A percentile compares a stretch with the other conserved stretches of the same genome.
Evolutionary conservation across 2,113 vertebrate genomes (phyloP).

Genomic region (Tragelaphus buxtoni): DNA sequence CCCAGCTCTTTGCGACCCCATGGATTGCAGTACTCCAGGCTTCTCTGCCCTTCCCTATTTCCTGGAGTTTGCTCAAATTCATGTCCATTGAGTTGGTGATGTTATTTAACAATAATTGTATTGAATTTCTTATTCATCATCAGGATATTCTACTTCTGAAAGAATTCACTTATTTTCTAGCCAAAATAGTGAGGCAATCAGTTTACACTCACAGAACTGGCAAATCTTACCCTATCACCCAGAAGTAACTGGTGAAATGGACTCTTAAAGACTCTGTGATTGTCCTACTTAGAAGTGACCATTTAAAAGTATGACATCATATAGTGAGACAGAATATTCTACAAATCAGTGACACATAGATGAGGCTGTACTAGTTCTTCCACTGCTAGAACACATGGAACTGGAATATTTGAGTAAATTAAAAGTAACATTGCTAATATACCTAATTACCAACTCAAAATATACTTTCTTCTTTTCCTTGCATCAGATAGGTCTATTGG

Average conservation of each 20-base stretch:
- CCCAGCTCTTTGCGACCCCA: accelerated
- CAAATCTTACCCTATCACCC: background rate
- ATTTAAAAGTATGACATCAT: background rate
- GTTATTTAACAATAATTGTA: background rate
- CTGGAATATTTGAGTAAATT: background rate
- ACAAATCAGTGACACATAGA: background rate
- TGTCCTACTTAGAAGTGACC: background rate
- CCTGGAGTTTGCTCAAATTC: background rate
- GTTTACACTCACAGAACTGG: background rate
- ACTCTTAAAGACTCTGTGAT: background rate
- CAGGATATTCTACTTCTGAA: background rate
- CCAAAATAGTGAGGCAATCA: background rate
- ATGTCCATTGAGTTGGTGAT: background rate
- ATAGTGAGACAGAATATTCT: background rate
- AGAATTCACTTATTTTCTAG: background rate
- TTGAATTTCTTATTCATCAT: background rate
- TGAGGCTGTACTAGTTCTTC: background rate
- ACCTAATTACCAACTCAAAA: background rate
- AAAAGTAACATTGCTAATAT: background rate
- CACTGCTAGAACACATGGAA: background rate
- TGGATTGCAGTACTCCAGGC: background rate
- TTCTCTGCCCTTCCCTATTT: background rate
- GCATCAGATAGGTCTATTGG: background rate
- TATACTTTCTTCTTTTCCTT: background rate
- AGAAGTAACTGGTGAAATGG: background rate